phyloP scores from a whole-genome alignment of 2,797 vertebrate species.

The Otolemur crassicaudatus region DNA sequence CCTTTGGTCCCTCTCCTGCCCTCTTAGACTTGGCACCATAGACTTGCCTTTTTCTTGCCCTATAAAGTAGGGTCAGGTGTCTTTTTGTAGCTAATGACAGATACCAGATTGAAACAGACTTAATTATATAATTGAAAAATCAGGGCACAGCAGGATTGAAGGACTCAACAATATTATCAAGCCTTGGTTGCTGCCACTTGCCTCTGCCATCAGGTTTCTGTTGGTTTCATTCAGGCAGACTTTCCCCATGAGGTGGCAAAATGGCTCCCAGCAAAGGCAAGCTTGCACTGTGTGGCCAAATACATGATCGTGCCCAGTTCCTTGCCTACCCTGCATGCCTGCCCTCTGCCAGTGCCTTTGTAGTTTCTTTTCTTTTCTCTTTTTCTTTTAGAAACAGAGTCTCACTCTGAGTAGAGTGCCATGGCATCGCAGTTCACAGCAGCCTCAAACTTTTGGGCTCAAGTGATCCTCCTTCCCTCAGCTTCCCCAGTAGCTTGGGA shows the following conservation, averaged over 20 bases:
- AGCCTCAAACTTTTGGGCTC: too few species aligned
- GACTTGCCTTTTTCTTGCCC: not conserved
- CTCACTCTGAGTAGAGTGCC: too few species aligned
- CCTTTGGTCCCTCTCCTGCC: not conserved
- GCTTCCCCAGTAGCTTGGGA: too few species aligned
- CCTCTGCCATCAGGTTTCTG: not conserved
- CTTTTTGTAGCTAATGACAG: slow-evolving; percentile 40
- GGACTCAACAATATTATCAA: rapidly evolving
- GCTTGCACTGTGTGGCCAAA: rapidly evolving
- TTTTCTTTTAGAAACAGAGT: too few species aligned
- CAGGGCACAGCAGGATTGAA: not conserved
- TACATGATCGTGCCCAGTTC: not conserved
- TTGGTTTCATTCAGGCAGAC: not conserved
- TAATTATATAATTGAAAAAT: not conserved
- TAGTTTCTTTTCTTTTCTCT: not conserved
- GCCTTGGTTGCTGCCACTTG: not conserved
- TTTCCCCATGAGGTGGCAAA: not conserved
- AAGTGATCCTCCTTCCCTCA: too few species aligned
- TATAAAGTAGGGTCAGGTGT: not conserved
- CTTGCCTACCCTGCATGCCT: not conserved
- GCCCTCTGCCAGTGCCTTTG: not conserved
- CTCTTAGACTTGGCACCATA: not conserved
- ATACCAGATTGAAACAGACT: slow-evolving; percentile 40
- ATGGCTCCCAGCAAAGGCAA: not conserved
- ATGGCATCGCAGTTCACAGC: too few species aligned